Conservation (phyloP, 92 coral and sea anemone species). For the Hydrozoanthus gracilis region DNA sequence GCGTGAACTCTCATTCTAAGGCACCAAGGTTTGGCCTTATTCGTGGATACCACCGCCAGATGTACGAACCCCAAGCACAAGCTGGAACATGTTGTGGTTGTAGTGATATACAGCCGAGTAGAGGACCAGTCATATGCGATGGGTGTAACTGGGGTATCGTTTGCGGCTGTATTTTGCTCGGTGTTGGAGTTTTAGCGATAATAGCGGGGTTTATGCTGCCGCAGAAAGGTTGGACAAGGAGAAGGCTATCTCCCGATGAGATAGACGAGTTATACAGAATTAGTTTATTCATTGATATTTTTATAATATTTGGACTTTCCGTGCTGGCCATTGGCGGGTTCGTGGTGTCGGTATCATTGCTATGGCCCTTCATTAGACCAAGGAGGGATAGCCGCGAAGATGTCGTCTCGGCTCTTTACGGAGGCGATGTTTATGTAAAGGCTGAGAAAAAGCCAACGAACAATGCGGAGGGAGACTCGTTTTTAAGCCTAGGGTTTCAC, state of each 20-base stretch:
- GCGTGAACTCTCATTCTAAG: slow-evolving; percentile 10
- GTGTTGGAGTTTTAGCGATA: slow-evolving; percentile 79
- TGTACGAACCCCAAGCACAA: slow-evolving; percentile 78
- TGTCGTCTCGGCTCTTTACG: slow-evolving; percentile 60
- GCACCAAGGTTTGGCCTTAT: slow-evolving; percentile 88
- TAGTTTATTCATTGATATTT: slow-evolving; percentile 65
- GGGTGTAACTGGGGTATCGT: slow-evolving; percentile 82
- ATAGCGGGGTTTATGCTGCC: slow-evolving; percentile 82
- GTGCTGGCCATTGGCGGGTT: slow-evolving; percentile 85
- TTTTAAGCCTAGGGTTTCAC: slow-evolving; percentile 76
- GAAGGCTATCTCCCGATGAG: slow-evolving; percentile 52
- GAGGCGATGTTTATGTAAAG: slow-evolving; percentile 89
- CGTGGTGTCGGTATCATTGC: slow-evolving; percentile 73
- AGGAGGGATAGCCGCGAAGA: slow-evolving; percentile 52
- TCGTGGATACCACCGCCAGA: slow-evolving; percentile 93
- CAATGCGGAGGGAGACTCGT: slow-evolving; percentile 37
- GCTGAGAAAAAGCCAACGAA: slow-evolving; percentile 56
- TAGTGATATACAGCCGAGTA: slow-evolving; percentile 40
- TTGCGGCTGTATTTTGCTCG: slow-evolving; percentile 71
- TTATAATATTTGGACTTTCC: slow-evolving; percentile 80
- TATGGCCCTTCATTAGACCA: slow-evolving; percentile 81
- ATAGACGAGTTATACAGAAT: slow-evolving; percentile 58
- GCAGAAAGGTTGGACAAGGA: slow-evolving; percentile 48
- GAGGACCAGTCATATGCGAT: slow-evolving; percentile 16
- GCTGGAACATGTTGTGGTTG: slow-evolving; percentile 73